Conservation (phyloP, 2,888 invertebrate genomes). For the Lissocephala sabroskyi region DNA sequence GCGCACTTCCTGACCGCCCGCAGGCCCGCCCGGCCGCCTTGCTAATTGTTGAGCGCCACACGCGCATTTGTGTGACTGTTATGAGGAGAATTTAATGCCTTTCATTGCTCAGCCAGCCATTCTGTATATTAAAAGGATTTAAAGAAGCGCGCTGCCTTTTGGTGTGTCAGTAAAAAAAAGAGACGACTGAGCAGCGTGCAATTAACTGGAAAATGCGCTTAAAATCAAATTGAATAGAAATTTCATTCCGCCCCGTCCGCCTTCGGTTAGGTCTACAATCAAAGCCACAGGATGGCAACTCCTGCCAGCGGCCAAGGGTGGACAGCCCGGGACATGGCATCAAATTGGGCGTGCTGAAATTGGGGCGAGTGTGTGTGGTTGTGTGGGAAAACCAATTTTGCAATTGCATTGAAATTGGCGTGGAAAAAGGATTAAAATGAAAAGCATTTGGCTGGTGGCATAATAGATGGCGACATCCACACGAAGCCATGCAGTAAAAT, state of each 20-base stretch:
- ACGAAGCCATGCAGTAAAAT: no score
- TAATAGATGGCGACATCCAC: no score
- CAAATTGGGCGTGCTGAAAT: slow-evolving; percentile 35
- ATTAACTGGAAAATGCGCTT: slow-evolving; percentile 67
- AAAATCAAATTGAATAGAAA: slow-evolving; percentile 65
- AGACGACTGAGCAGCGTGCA: slow-evolving; percentile 22
- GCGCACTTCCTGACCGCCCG: slow-evolving; percentile 56
- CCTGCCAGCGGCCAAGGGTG: no score
- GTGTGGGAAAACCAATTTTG: slow-evolving; percentile 47
- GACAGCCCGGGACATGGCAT: not conserved
- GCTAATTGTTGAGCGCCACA: no score
- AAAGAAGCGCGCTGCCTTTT: no score
- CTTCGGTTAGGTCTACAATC: no score
- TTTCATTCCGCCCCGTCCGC: no score
- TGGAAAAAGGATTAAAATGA: slow-evolving; percentile 57
- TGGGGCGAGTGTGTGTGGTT: slow-evolving; percentile 7
- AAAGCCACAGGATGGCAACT: no score
- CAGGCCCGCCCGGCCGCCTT: no score
- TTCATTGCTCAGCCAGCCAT: no score
- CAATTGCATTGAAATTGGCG: slow-evolving; percentile 54
- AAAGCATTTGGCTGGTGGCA: slow-evolving; percentile 20
- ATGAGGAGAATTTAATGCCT: not conserved
- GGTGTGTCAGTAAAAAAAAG: no score
- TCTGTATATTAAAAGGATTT: no score
- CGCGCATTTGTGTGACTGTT: slow-evolving; percentile 46